These are phyloP conservation scores for Nomada ruficornis DNA, from an alignment of 2,888 invertebrate species.

Conservation along the genomic window DNA sequence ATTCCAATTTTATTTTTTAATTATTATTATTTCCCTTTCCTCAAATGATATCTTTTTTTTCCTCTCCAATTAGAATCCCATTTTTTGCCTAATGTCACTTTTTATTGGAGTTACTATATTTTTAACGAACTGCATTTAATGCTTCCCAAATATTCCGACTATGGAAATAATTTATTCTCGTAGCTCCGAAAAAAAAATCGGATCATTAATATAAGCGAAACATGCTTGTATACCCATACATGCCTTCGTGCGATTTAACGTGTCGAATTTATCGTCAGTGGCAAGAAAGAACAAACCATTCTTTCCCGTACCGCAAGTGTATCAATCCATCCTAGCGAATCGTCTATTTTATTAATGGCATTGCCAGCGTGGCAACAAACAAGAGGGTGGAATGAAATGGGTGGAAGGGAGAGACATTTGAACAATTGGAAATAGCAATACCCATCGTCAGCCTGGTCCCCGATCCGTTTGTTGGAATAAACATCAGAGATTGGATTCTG, in stretches of 20 bases:
- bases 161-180: no score
- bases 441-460: background rate
- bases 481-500: conserved; percentile 68
- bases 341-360: conserved; percentile 40
- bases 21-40: no score
- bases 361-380: conserved; percentile 12
- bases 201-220: background rate
- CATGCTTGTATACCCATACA: background rate
- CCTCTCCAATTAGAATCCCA: no score
- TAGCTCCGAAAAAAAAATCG: no score
- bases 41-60: no score
- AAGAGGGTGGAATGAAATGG: background rate
- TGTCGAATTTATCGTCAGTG: conserved; percentile 17
- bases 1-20: no score
- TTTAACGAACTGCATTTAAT: background rate
- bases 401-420: background rate
- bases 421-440: conserved; percentile 45
- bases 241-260: background rate
- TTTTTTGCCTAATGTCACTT: no score
- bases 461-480: conserved; percentile 33
- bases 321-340: conserved; percentile 11
- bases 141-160: background rate
- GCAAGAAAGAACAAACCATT: conserved; percentile 20
- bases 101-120: background rate
- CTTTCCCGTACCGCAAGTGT: background rate